Conservation (phyloP, 1,140 invertebrate species). For the Popillia japonica region DNA sequence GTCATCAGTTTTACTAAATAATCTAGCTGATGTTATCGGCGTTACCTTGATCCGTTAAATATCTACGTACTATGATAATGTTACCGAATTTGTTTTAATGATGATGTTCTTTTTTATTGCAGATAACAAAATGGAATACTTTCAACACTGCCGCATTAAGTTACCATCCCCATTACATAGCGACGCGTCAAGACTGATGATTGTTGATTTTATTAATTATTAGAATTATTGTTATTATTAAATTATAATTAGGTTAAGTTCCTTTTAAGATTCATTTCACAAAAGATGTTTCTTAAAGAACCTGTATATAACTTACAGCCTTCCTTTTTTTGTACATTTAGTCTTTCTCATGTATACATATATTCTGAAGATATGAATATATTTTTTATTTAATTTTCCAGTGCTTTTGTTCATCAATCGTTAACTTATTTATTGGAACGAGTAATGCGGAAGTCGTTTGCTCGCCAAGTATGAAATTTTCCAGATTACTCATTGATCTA, state of each 20-base stretch:
- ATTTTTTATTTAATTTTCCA: conserved; percentile 35
- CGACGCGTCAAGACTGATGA: conserved; percentile 58
- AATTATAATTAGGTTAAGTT: conserved; percentile 59
- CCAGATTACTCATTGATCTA: not conserved
- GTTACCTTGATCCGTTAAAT: not conserved
- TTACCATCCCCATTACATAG: conserved; percentile 54
- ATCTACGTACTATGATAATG: not conserved
- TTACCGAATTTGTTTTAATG: conserved; percentile 44
- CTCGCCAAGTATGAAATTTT: conserved; percentile 10
- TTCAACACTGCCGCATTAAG: conserved; percentile 58
- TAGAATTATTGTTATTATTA: conserved; percentile 56
- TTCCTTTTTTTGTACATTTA: conserved; percentile 39
- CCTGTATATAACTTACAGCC: conserved; percentile 38
- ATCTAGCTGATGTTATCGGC: not conserved
- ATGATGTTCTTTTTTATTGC: conserved; percentile 43
- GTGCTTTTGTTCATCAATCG: not conserved
- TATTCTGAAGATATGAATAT: conserved; percentile 37
- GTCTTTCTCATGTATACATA: conserved; percentile 34
- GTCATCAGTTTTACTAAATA: conserved; percentile 1
- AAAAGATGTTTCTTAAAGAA: conserved; percentile 40
- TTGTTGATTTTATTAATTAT: conserved; percentile 60
- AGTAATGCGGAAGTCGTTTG: not conserved
- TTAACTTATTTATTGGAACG: not conserved
- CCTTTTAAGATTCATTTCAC: conserved; percentile 46
- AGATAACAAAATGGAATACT: conserved; percentile 49